phyloP scores from a whole-genome alignment of 2,113 vertebrate genomes.

The Amblyopsis rosae region DNA sequence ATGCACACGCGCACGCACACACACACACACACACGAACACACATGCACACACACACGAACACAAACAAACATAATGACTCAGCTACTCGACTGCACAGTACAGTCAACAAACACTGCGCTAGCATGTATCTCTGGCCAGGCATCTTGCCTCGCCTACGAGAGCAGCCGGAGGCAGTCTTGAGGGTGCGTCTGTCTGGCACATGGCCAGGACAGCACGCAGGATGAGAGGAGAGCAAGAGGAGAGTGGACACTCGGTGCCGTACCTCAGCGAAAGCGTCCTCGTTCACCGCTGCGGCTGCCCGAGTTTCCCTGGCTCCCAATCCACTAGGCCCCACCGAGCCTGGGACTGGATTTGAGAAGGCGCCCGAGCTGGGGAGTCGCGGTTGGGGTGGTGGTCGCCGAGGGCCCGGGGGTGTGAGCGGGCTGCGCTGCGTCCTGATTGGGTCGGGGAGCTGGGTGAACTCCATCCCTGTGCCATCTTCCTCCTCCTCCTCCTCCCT shows the following conservation, averaged over 20 bases:
- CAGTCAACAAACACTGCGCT: conserved; percentile 9
- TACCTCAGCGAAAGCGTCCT: conserved; percentile 68
- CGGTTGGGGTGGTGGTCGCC: not conserved
- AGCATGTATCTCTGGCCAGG: conserved; percentile 1
- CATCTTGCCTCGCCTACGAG: not conserved
- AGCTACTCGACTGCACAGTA: not conserved
- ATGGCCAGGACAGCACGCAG: conserved; percentile 33
- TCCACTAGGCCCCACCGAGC: conserved; percentile 45
- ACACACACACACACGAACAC: not conserved
- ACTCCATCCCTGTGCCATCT: conserved; percentile 94
- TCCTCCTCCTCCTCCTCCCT: conserved; percentile 76
- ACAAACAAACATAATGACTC: not conserved
- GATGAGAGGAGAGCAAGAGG: not conserved
- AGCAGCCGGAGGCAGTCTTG: conserved; percentile 17
- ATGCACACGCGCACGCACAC: conserved; percentile 4
- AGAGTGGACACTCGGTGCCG: not conserved
- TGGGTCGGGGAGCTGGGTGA: conserved; percentile 84
- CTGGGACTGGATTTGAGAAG: conserved; percentile 41
- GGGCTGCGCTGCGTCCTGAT: conserved; percentile 84
- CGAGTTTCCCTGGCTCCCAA: conserved; percentile 33
- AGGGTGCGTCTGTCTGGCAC: conserved; percentile 60
- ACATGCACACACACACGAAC: not conserved
- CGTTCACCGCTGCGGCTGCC: conserved; percentile 40
- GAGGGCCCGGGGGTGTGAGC: conserved; percentile 36
- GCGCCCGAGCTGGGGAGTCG: conserved; percentile 32